Evolutionary conservation across 2,888 invertebrate species (phyloP).

Genomic region (Dasypogon diadema): DNA sequence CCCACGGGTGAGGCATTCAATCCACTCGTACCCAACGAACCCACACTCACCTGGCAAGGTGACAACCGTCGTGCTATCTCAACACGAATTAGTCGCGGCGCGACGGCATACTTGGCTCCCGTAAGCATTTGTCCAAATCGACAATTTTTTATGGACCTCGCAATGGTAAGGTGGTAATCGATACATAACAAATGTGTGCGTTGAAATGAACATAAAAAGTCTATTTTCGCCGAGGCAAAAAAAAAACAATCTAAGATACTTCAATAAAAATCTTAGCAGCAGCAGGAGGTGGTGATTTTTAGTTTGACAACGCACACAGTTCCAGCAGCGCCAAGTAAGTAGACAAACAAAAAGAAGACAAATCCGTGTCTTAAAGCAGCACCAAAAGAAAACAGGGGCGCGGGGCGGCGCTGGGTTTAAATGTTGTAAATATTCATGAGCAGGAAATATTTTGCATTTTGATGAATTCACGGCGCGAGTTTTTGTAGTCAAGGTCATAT

Average conservation of each 20-base stretch:
- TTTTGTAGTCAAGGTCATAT: conserved; percentile 59
- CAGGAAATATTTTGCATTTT: conserved; percentile 59
- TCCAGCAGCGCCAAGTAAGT: conserved; percentile 10
- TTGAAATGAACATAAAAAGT: conserved; percentile 27
- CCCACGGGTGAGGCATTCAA: conserved; percentile 28
- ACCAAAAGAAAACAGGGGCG: not conserved
- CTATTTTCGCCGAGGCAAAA: not conserved
- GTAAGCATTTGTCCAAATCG: conserved; percentile 31
- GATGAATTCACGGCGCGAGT: conserved; percentile 58
- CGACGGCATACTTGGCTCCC: not conserved
- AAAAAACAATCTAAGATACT: conserved; percentile 26
- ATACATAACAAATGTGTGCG: conserved; percentile 30
- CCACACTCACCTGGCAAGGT: conserved; percentile 29
- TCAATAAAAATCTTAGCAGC: conserved; percentile 17
- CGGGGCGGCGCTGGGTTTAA: conserved; percentile 43
- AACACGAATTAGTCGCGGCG: conserved; percentile 14
- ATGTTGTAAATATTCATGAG: conserved; percentile 58
- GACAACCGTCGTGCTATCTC: conserved; percentile 20
- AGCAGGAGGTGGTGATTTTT: conserved; percentile 2
- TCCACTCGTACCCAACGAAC: conserved; percentile 1
- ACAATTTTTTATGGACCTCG: conserved; percentile 6
- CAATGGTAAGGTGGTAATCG: conserved; percentile 10
- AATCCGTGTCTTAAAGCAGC: conserved; percentile 21
- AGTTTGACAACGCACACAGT: conserved; percentile 40
- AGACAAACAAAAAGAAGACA: conserved; percentile 46